Base-by-base conservation (phyloP, 2,113 vertebrate species). In the Ifrita kowaldi region DNA sequence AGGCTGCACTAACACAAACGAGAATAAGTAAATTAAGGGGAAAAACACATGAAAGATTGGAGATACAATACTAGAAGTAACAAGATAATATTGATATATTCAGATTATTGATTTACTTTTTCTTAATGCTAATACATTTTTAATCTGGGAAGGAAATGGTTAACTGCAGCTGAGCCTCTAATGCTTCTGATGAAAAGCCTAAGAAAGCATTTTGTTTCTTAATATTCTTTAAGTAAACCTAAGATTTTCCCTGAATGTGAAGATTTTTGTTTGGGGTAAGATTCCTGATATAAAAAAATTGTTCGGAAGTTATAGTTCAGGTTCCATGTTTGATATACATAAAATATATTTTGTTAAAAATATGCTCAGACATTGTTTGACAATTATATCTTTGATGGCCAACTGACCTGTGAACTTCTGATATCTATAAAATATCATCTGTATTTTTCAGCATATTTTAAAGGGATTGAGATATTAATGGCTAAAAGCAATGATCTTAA, bases 31-130 rank as follows among this genome's bases (percentile, higher is more conserved):
- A 86, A 55, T 15, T 33, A 6, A 32, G 7, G 5, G 7, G 3
- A 41, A 47, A 21, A 80, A 24, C 3, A 10, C 10, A n/a, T 14
- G 24, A 75, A 53, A 35, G 8, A 52, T 1, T 50, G 4, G 24
- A 57, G 4, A 22, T 55, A 17, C 0, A 0, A 33, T 27, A 35
- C 2, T 22, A 53, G 13, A 27, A 70, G 8, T 52, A 67, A 24
- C 2, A 53, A 74, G 9, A 41, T 71, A 10, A 16, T 9, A 19
- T 19, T 46, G 17, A 67, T 73, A 46, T 12, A 57, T 52, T n/a
- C 0, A 22, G 9, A 16, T 87, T 55, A 37, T 30, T 37, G 13
- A 15, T 52, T 35, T 39, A 13, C 23, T 49, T 78, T 86, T 74
- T 50, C 6, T 41, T 32, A 68, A 1, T 3, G 0, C 53, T 35